Conservation (phyloP, 2,888 invertebrate species). For the Oxyteleia sp. region DNA sequence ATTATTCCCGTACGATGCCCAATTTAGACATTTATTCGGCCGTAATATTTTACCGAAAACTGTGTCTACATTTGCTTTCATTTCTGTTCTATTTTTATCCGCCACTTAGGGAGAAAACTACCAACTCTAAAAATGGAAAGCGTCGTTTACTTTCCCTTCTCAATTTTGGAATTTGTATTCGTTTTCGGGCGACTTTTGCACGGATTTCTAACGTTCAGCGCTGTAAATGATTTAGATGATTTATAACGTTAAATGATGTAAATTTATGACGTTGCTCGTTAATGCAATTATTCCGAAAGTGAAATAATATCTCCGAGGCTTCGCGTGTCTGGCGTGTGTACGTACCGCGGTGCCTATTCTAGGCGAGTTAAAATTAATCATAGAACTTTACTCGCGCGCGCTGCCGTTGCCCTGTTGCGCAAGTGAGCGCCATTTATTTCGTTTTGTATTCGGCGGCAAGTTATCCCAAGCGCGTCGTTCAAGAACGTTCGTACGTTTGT, state of each 20-base stretch:
- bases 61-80: neutral
- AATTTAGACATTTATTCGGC: too few relatives aligned
- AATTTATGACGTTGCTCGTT: slow-evolving; percentile 38
- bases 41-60: too few relatives aligned
- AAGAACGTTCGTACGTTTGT: slow-evolving; percentile 50
- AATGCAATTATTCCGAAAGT: slow-evolving; percentile 45
- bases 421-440: slow-evolving; percentile 58
- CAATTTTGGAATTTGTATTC: slow-evolving; percentile 13
- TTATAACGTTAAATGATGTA: slow-evolving; percentile 28
- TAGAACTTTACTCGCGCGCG: slow-evolving; percentile 49
- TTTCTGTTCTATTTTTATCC: neutral
- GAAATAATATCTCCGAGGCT: slow-evolving; percentile 36
- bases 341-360: slow-evolving; percentile 52
- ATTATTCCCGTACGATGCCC: too few relatives aligned
- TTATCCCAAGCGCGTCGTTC: slow-evolving; percentile 63
- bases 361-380: slow-evolving; percentile 67
- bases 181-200: neutral
- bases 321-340: slow-evolving; percentile 1
- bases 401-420: slow-evolving; percentile 71
- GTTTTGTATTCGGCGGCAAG: slow-evolving; percentile 59
- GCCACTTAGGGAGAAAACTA: neutral
- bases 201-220: neutral
- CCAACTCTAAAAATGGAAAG: too few relatives aligned
- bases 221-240: slow-evolving; percentile 20
- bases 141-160: neutral